A percentile compares a stretch with the other conserved stretches of the same genome.
Evolutionary conservation across 2,113 vertebrate genomes (phyloP).

Genomic region (Rhinopomastus cyanomelas): DNA sequence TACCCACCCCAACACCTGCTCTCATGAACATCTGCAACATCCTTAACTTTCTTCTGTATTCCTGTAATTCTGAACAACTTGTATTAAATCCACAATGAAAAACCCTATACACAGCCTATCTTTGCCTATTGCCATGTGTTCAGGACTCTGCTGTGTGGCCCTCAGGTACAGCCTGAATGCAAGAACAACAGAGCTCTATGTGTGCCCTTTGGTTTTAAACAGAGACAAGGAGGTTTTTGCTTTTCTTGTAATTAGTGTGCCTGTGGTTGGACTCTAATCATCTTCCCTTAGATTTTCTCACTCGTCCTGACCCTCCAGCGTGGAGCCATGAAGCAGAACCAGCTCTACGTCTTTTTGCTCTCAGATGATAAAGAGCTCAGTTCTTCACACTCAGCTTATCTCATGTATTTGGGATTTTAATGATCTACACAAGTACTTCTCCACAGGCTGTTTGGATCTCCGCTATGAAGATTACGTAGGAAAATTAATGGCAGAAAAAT

Average conservation of each 20-base stretch:
- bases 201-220: not conserved
- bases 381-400: not conserved
- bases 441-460: not conserved
- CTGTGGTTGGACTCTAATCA: not conserved
- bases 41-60: not conserved
- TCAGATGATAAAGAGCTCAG: not conserved
- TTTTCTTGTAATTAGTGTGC: not conserved
- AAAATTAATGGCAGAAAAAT: not conserved
- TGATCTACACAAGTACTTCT: not conserved
- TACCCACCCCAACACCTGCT: not conserved
- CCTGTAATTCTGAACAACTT: not conserved
- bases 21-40: not conserved
- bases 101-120: accelerated
- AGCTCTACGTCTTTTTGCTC: not conserved
- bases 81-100: accelerated
- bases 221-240: not conserved
- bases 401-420: conserved; percentile 25
- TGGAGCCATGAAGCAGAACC: not conserved
- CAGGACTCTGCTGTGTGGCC: not conserved
- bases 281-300: not conserved
- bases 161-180: not conserved
- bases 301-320: not conserved
- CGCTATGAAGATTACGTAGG: not conserved
- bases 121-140: not conserved
- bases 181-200: not conserved